These are phyloP conservation scores for Babyrousa celebensis DNA, from an alignment of 2,797 vertebrate species.

Conservation along the genomic window DNA sequence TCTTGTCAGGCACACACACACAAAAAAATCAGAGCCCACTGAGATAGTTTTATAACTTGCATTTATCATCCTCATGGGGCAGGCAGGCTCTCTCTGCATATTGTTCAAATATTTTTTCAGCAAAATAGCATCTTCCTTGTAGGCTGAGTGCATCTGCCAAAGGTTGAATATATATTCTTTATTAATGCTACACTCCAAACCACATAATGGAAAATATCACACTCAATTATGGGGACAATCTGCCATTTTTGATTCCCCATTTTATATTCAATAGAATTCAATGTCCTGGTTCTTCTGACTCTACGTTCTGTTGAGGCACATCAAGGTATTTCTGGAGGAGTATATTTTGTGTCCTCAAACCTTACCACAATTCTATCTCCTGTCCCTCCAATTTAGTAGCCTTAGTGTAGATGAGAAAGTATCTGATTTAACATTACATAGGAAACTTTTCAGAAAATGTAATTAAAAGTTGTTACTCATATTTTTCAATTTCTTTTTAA, in stretches of 20 bases:
- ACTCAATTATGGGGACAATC: not conserved
- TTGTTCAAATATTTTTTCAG: not conserved
- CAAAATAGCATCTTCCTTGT: not conserved
- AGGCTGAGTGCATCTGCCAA: not conserved
- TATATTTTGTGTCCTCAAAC: not conserved
- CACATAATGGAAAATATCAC: not conserved
- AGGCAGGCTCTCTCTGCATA: not conserved
- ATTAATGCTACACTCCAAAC: not conserved
- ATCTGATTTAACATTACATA: not conserved
- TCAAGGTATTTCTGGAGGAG: not conserved
- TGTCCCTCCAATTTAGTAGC: not conserved
- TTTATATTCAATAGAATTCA: too few species aligned
- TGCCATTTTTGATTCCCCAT: not conserved
- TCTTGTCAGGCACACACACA: not conserved
- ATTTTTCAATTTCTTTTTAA: not conserved
- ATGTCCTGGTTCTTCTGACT: not conserved
- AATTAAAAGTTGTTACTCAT: not conserved
- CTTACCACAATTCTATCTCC: not conserved
- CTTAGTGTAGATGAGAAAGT: not conserved
- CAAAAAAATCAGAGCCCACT: not conserved
- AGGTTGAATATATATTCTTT: not conserved
- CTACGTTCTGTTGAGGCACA: not conserved
- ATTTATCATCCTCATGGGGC: not conserved
- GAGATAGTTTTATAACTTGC: not conserved
- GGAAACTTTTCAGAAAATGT: not conserved